phyloP scores from a whole-genome alignment of 2,888 invertebrate genomes.

The Amblyteles armatorius region DNA sequence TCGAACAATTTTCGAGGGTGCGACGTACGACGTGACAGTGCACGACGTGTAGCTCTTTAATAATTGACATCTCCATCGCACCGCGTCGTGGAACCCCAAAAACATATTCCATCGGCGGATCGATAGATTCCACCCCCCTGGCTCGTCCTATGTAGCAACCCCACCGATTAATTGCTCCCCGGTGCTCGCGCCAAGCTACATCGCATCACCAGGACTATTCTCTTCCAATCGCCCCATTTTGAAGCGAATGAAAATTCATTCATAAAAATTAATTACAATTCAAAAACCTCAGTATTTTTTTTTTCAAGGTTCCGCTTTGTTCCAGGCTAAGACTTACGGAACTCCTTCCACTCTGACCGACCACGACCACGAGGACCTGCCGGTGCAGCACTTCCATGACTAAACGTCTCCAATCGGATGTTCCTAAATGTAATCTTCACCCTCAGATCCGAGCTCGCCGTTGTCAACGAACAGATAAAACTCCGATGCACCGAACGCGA shows the following conservation, averaged over 20 bases:
- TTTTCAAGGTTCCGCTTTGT: background rate
- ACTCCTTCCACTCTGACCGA: slow-evolving; percentile 69
- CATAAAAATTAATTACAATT: background rate
- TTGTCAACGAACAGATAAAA: background rate
- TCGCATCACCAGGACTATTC: background rate
- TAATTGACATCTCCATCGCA: slow-evolving; percentile 43
- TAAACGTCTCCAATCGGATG: slow-evolving; percentile 9
- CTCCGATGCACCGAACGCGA: slow-evolving; percentile 11
- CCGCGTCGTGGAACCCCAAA: slow-evolving; percentile 37
- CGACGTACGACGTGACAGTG: background rate
- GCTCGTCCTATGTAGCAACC: background rate
- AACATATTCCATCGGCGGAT: slow-evolving; percentile 32
- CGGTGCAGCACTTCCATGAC: slow-evolving; percentile 77
- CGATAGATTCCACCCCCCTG: slow-evolving; percentile 41
- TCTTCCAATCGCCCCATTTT: background rate
- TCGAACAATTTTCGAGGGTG: background rate
- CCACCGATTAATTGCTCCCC: slow-evolving; percentile 27
- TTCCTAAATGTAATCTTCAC: slow-evolving; percentile 1
- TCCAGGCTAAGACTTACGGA: slow-evolving; percentile 75
- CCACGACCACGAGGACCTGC: slow-evolving; percentile 72
- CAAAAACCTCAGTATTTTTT: background rate
- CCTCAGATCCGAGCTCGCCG: slow-evolving; percentile 10
- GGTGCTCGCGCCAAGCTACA: background rate
- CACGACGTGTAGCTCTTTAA: slow-evolving; percentile 33
- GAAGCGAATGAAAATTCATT: background rate